phyloP scores from a whole-genome alignment of 1,140 invertebrate genomes.

The Bradysia coprophila region DNA sequence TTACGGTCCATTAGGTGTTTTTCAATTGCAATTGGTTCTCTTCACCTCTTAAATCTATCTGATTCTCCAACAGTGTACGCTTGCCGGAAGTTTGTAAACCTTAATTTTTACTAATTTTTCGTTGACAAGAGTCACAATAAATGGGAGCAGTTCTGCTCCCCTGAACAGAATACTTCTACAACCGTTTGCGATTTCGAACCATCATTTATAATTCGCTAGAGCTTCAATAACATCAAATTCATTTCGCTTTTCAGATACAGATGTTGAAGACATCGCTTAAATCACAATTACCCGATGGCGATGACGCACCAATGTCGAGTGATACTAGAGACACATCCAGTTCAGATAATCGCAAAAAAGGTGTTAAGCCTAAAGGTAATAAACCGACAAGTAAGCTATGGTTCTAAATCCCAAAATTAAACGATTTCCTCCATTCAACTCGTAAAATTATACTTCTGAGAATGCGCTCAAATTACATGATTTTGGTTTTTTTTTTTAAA shows the following conservation, averaged over 20 bases:
- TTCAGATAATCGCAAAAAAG: conserved; percentile 17
- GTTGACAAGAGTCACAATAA: conserved; percentile 2
- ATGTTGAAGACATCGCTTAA: conserved; percentile 71
- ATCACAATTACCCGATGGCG: conserved; percentile 42
- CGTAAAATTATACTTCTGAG: too few species aligned
- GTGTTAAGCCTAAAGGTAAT: conserved; percentile 15
- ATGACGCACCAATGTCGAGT: conserved; percentile 37
- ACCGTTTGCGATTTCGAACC: neutral
- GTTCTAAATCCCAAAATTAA: too few species aligned
- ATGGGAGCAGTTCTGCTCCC: neutral
- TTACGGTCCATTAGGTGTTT: too few species aligned
- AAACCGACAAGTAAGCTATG: conserved; percentile 13
- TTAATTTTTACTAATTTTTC: conserved; percentile 1
- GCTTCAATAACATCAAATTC: too few species aligned
- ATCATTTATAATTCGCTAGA: too few species aligned
- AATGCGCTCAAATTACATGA: too few species aligned
- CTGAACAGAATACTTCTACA: neutral
- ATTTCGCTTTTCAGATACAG: conserved; percentile 40
- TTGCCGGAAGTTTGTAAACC: neutral
- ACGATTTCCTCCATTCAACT: too few species aligned
- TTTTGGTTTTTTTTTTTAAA: too few species aligned
- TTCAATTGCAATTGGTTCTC: too few species aligned
- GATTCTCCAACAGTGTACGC: neutral
- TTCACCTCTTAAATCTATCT: too few species aligned
- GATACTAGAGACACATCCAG: conserved; percentile 26